Conservation (phyloP, 2,113 vertebrate species). For the Cyanistes caeruleus region DNA sequence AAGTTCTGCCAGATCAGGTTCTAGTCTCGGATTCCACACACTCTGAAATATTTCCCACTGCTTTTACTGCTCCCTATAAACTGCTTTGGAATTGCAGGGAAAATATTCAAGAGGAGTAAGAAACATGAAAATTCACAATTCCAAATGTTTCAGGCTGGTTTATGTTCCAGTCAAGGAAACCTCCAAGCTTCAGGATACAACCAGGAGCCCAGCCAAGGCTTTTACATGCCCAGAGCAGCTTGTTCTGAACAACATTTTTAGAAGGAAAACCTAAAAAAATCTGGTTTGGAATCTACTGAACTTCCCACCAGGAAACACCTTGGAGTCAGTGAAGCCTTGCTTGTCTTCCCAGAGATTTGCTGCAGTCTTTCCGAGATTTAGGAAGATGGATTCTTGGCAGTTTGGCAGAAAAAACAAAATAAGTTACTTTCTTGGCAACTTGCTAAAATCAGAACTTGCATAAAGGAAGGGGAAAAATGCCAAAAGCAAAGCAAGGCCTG, state of each 20-base stretch:
- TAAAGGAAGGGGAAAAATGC: not conserved
- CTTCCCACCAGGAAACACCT: not conserved
- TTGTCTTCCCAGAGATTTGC: not conserved
- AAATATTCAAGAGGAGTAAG: not conserved
- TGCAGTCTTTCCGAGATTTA: not conserved
- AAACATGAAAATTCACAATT: fast-evolving
- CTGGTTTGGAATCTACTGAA: not conserved
- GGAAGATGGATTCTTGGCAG: not conserved
- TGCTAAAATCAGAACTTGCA: not conserved
- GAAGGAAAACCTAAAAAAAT: not conserved
- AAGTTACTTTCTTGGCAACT: not conserved
- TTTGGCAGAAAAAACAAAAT: not conserved
- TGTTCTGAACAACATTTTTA: not conserved
- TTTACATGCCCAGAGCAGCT: not conserved
- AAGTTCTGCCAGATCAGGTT: not conserved
- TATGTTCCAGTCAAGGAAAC: not conserved
- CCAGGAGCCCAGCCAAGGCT: not conserved
- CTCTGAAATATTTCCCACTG: not conserved
- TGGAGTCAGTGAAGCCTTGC: not conserved
- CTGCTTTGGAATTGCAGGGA: not conserved
- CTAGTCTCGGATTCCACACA: not conserved
- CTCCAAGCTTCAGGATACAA: not conserved
- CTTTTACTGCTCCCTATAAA: not conserved
- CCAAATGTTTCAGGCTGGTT: not conserved
- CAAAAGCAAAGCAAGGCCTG: conserved; percentile 37